A percentile compares a stretch with the other conserved stretches of the same genome.
These are phyloP conservation scores for Graptemys geographica DNA, from an alignment of 2,797 vertebrate species.

Conservation along the genomic window DNA sequence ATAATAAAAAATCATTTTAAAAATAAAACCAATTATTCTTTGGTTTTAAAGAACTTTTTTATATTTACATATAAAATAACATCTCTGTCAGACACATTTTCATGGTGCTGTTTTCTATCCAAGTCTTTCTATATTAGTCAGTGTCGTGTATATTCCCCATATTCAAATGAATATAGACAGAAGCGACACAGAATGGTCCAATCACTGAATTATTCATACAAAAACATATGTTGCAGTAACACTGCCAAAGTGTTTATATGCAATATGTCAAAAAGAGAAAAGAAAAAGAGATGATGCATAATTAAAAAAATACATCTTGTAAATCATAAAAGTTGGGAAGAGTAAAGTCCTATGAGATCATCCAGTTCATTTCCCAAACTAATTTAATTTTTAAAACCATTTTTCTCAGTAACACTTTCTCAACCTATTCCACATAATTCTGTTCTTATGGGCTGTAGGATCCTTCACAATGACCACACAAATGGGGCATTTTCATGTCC, in stretches of 20 bases:
- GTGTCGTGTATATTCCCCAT: slow-evolving; percentile 21
- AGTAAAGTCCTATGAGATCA: background rate
- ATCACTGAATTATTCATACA: slow-evolving; percentile 64
- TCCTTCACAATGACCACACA: background rate
- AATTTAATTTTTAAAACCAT: background rate
- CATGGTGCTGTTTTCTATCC: background rate
- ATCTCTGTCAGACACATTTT: slow-evolving; percentile 32
- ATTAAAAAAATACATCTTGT: background rate
- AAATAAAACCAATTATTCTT: slow-evolving; percentile 40
- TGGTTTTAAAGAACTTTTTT: slow-evolving; percentile 1
- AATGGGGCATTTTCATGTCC: background rate
- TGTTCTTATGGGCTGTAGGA: background rate
- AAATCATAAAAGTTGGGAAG: background rate
- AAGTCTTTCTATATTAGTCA: slow-evolving; percentile 49
- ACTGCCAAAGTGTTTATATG: slow-evolving; percentile 58
- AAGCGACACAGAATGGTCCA: slow-evolving; percentile 32
- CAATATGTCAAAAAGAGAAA: background rate
- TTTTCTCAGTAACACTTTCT: background rate
- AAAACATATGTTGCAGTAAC: slow-evolving; percentile 59
- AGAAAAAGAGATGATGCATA: background rate
- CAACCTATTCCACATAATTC: background rate
- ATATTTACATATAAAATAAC: slow-evolving; percentile 17
- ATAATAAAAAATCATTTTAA: slow-evolving; percentile 31
- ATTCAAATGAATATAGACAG: slow-evolving; percentile 27
- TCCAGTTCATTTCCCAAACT: background rate